Conservation (phyloP, 2,113 vertebrate species). For the Opisthocomus hoazin region DNA sequence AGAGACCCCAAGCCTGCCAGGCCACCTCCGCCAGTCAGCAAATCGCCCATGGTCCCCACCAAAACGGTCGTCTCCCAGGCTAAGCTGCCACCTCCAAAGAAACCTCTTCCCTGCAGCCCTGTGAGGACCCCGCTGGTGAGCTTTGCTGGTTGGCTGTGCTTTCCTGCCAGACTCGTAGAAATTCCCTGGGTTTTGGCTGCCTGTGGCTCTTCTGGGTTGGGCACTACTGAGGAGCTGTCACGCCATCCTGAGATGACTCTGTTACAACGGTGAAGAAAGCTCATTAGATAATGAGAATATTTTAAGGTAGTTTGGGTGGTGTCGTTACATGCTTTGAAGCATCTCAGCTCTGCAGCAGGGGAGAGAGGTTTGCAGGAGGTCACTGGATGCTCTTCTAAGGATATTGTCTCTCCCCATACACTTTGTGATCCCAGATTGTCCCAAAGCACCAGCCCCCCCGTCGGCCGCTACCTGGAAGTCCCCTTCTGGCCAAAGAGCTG, state of each 20-base stretch:
- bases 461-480: conserved; percentile 78
- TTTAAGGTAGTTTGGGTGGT: not conserved
- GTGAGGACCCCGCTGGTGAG: conserved; percentile 76
- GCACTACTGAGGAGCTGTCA: not conserved
- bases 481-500: conserved; percentile 49
- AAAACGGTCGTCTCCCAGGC: not conserved
- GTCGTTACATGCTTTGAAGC: not conserved
- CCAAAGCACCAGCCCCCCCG: conserved; percentile 71
- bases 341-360: not conserved
- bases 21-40: conserved; percentile 58
- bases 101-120: conserved; percentile 82
- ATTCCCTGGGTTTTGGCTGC: not conserved
- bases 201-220: not conserved
- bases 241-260: not conserved
- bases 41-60: not conserved
- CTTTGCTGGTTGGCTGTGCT: not conserved
- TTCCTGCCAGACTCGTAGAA: fast-evolving
- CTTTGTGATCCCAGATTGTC: not conserved
- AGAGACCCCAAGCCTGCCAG: conserved; percentile 61
- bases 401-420: not conserved
- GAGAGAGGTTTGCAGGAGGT: not conserved
- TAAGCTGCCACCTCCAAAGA: conserved; percentile 80
- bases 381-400: not conserved
- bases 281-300: not conserved
- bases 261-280: not conserved